These are phyloP conservation scores for Andrena camellia DNA, from an alignment of 2,888 invertebrate genomes.

Conservation along the genomic window DNA sequence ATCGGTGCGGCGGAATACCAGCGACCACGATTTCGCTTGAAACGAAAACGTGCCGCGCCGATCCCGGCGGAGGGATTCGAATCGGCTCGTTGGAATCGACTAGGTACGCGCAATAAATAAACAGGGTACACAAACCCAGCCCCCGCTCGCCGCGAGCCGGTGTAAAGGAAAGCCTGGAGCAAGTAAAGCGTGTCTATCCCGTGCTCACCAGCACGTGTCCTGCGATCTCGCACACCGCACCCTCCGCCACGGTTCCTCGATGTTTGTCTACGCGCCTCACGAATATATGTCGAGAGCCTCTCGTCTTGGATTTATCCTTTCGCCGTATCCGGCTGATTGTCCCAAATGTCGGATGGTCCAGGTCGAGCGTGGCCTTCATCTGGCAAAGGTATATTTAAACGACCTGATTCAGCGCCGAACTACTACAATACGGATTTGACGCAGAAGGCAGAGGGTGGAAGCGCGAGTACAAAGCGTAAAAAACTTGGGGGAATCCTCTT, in stretches of 20 bases:
- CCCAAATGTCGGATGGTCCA: neutral
- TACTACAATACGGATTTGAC: neutral
- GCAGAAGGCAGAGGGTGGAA: neutral
- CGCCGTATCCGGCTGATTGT: neutral
- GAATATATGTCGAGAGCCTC: conserved; percentile 22
- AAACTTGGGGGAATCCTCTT: neutral
- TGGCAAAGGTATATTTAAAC: neutral
- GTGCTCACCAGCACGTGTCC: neutral
- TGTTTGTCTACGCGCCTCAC: conserved; percentile 15
- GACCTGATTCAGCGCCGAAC: neutral
- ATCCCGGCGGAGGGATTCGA: neutral
- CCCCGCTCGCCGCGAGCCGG: conserved; percentile 39
- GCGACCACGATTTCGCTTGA: conserved; percentile 3
- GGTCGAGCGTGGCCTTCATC: too few species aligned
- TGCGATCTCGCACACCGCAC: neutral
- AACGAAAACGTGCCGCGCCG: neutral
- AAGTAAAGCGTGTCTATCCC: conserved; percentile 33
- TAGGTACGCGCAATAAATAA: conserved; percentile 45
- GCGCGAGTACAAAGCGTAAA: neutral
- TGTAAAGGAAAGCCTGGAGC: conserved; percentile 45
- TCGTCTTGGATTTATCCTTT: neutral
- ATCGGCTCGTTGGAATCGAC: conserved; percentile 1
- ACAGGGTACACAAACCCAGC: conserved; percentile 41
- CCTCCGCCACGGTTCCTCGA: neutral
- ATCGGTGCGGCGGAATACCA: neutral